Percentiles rank a stretch among this genome's conserved stretches.
These are phyloP conservation scores for Calyptommatus sinebrachiatus DNA, from an alignment of 2,113 vertebrate species.

Conservation along the genomic window DNA sequence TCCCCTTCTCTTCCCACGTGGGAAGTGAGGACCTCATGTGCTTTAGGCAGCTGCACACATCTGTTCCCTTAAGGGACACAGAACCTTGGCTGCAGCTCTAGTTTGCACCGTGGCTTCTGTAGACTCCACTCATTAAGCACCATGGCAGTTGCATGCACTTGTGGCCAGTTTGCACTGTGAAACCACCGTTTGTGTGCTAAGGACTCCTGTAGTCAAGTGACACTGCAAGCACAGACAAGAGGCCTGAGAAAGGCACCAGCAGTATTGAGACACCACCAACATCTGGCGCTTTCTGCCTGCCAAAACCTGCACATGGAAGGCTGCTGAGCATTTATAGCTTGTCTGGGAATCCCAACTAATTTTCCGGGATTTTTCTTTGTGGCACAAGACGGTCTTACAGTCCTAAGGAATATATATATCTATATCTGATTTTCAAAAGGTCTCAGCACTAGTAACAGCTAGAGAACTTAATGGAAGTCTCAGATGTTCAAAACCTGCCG, in stretches of 20 bases:
- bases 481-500: slow-evolving; percentile 17
- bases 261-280: too few species aligned
- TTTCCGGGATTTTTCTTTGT: neutral
- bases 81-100: neutral
- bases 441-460: slow-evolving; percentile 18
- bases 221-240: slow-evolving; percentile 6
- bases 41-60: neutral
- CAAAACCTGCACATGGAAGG: neutral
- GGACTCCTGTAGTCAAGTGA: neutral
- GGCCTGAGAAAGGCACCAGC: neutral
- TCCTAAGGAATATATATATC: neutral
- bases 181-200: neutral
- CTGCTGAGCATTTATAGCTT: neutral
- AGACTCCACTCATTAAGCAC: neutral
- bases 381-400: neutral
- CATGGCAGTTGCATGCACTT: too few species aligned
- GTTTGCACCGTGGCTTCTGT: neutral
- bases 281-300: neutral
- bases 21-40: neutral
- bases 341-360: neutral
- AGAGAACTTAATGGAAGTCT: slow-evolving; percentile 22
- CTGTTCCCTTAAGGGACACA: neutral
- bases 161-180: neutral
- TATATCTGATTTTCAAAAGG: slow-evolving; percentile 10
- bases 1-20: slow-evolving; percentile 4